These are phyloP conservation scores for Parasteatoda lunata DNA, from an alignment of 2,888 invertebrate genomes.

Conservation along the genomic window DNA sequence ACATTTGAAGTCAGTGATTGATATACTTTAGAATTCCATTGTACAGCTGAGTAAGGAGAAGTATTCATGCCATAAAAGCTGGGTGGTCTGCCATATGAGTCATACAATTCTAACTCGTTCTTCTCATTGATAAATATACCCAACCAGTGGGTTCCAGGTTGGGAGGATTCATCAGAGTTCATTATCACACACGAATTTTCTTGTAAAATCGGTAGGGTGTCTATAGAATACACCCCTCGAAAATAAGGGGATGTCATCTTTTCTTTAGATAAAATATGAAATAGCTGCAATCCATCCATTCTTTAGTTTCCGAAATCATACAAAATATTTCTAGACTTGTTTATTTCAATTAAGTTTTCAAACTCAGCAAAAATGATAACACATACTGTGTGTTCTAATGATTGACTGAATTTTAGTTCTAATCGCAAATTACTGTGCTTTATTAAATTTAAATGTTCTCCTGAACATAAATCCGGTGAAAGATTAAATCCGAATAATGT, in stretches of 20 bases:
- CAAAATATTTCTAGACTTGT: background rate
- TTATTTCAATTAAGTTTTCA: constrained; percentile 3
- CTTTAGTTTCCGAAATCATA: constrained; percentile 2
- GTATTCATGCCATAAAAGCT: too few relatives aligned
- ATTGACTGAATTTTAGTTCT: background rate
- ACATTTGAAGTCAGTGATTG: too few relatives aligned
- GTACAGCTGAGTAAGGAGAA: too few relatives aligned
- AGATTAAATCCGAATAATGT: background rate
- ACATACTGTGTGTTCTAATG: background rate
- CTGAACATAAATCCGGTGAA: background rate
- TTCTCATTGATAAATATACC: too few relatives aligned
- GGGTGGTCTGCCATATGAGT: too few relatives aligned
- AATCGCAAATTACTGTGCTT: background rate
- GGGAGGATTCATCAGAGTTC: background rate
- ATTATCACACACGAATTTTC: background rate
- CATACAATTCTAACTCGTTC: too few relatives aligned
- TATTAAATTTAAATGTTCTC: background rate
- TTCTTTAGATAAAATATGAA: background rate
- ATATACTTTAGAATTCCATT: too few relatives aligned
- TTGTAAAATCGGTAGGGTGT: background rate
- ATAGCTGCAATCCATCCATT: background rate
- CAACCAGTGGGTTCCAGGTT: background rate
- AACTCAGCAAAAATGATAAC: background rate
- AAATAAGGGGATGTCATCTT: background rate
- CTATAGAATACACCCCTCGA: background rate